Percentiles rank a stretch among this genome's conserved stretches.
Conservation (phyloP, 2,888 invertebrate genomes). For the Steinernema hermaphroditum region DNA sequence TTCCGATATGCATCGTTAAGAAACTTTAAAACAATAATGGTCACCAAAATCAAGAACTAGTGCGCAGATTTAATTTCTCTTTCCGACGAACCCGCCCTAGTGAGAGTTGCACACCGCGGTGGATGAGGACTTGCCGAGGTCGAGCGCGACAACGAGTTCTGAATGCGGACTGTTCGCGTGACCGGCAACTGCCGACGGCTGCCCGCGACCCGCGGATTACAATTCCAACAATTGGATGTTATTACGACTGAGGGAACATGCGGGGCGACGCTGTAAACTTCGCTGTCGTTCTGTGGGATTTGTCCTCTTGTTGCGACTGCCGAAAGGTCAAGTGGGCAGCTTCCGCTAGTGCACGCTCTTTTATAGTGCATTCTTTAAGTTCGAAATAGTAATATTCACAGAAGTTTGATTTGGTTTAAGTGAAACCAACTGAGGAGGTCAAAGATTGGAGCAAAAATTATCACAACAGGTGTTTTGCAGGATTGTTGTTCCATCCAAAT, state of each 20-base stretch:
- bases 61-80: too few relatives aligned
- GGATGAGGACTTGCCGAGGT: neutral
- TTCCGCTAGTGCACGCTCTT: neutral
- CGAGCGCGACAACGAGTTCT: neutral
- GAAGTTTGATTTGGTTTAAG: too few relatives aligned
- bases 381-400: too few relatives aligned
- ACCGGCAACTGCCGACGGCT: slow-evolving; percentile 8
- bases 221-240: slow-evolving; percentile 31
- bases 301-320: neutral
- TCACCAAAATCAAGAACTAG: too few relatives aligned
- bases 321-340: slow-evolving; percentile 4
- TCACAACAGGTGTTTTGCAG: too few relatives aligned
- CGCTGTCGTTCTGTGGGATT: neutral
- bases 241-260: slow-evolving; percentile 29
- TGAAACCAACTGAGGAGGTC: too few relatives aligned
- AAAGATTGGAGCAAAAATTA: too few relatives aligned
- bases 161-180: neutral
- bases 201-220: slow-evolving; percentile 25
- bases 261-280: slow-evolving; percentile 17
- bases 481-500: too few relatives aligned
- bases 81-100: neutral
- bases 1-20: too few relatives aligned
- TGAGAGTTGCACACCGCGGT: neutral
- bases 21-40: too few relatives aligned
- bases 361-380: too few relatives aligned